Evolutionary conservation across 2,797 vertebrate species (phyloP).

Genomic region (Cossypha heuglini): DNA sequence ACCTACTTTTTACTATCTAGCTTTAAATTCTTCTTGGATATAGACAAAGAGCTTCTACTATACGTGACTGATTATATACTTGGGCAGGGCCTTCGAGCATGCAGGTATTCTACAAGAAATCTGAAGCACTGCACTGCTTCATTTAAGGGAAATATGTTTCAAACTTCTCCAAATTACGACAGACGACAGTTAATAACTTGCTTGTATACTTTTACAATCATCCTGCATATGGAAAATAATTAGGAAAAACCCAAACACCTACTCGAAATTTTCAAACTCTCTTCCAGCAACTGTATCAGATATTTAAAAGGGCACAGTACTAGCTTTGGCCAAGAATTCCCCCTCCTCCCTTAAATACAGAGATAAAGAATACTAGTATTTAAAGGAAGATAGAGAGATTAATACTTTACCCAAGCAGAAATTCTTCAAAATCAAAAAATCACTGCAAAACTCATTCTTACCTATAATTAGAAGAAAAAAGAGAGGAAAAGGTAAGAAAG

Average conservation of each 20-base stretch:
- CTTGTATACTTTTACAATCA: not conserved
- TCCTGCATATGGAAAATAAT: not conserved
- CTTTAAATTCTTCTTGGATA: not conserved
- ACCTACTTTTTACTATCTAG: not conserved
- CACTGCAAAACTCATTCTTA: conserved; percentile 58
- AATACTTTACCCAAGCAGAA: conserved; percentile 70
- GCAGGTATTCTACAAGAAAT: not conserved
- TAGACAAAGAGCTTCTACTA: not conserved
- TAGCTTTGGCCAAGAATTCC: not conserved
- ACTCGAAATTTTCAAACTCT: not conserved
- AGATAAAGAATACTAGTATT: not conserved
- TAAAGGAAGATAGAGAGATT: not conserved
- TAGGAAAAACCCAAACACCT: not conserved
- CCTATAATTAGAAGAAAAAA: conserved; percentile 63
- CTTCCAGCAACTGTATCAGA: not conserved
- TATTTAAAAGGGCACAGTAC: not conserved
- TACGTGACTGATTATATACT: not conserved
- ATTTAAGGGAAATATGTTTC: not conserved
- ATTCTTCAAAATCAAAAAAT: conserved; percentile 21
- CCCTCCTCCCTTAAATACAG: not conserved
- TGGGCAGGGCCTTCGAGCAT: not conserved
- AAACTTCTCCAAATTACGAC: not conserved
- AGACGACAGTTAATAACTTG: not conserved
- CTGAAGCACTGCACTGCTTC: not conserved
- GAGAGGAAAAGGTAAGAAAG: not conserved